Conservation (phyloP, 2,113 vertebrate species). For the Mustela nigripes region DNA sequence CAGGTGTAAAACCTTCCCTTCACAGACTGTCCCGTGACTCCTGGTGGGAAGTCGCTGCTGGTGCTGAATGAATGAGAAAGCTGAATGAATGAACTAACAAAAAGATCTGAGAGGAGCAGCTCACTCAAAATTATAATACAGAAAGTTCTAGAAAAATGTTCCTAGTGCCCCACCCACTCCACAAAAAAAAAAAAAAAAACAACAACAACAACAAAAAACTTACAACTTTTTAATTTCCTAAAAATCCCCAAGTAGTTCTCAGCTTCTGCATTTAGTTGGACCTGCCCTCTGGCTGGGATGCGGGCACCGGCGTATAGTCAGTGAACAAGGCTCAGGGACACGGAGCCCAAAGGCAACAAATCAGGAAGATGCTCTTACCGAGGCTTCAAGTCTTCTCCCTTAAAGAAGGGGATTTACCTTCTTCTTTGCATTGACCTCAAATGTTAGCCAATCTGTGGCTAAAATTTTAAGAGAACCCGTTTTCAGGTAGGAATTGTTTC, state of each 20-base stretch:
- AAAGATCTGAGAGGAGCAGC: not conserved
- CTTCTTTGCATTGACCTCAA: slow-evolving; percentile 32
- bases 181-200: too few species aligned
- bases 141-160: slow-evolving; percentile 12
- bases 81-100: not conserved
- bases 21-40: not conserved
- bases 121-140: not conserved
- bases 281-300: not conserved
- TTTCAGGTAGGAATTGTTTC: slow-evolving; percentile 15
- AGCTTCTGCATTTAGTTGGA: not conserved
- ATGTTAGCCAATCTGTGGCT: slow-evolving; percentile 52
- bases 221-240: not conserved
- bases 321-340: accelerated
- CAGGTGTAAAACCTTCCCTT: not conserved
- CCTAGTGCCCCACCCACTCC: not conserved
- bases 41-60: not conserved
- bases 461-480: slow-evolving; percentile 30
- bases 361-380: slow-evolving; percentile 75
- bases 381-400: not conserved
- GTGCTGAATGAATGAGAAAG: not conserved
- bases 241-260: not conserved
- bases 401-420: not conserved
- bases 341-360: not conserved
- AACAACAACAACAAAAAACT: not conserved
- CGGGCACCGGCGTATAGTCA: not conserved